phyloP scores from a whole-genome alignment of 2,113 vertebrate genomes.

The Calidris pugnax region DNA sequence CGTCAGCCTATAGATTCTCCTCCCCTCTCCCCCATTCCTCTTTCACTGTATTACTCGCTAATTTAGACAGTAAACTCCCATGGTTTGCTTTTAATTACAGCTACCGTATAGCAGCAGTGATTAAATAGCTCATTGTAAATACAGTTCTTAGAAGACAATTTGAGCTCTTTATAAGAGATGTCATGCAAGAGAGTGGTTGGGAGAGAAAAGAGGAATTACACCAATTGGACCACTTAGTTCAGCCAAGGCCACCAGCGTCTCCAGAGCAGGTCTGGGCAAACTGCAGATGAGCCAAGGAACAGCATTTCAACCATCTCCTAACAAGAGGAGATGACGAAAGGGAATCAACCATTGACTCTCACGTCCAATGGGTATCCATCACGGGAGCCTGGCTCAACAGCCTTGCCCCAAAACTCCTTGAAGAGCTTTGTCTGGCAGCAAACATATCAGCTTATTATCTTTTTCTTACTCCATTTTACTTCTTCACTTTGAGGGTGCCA shows the following conservation, averaged over 20 bases:
- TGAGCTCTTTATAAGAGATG: background rate
- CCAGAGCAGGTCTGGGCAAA: background rate
- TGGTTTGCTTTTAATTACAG: background rate
- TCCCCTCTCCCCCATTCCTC: background rate
- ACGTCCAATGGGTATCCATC: accelerated
- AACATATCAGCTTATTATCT: no score
- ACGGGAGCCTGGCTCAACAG: background rate
- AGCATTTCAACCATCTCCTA: background rate
- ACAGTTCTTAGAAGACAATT: background rate
- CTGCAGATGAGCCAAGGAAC: background rate
- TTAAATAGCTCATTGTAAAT: background rate
- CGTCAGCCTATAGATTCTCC: background rate
- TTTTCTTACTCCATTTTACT: background rate
- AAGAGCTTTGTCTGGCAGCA: no score
- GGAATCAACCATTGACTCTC: background rate
- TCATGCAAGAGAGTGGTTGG: no score
- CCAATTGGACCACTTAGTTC: background rate
- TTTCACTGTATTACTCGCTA: background rate
- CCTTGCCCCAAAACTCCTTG: no score
- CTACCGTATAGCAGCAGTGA: background rate
- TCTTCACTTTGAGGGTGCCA: background rate
- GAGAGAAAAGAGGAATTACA: background rate
- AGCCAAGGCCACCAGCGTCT: background rate
- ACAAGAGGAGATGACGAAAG: no score
- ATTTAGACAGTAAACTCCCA: background rate